phyloP scores from a whole-genome alignment of 2,888 invertebrate genomes.

The Opisthograptis luteolata region DNA sequence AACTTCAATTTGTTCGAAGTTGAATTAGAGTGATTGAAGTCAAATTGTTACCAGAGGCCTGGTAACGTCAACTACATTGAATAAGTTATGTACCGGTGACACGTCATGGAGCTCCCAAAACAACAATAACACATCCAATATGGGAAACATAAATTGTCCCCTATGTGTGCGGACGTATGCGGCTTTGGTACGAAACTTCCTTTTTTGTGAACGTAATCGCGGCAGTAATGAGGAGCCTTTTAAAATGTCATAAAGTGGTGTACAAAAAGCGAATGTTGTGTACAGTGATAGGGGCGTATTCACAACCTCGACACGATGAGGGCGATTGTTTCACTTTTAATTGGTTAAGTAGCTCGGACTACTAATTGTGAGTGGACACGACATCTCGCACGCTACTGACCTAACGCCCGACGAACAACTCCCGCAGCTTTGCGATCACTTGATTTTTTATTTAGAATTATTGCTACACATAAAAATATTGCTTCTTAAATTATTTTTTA shows the following conservation, averaged over 20 bases:
- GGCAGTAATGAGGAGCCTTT: constrained; percentile 73
- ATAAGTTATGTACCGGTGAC: constrained; percentile 69
- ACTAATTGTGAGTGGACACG: constrained; percentile 78
- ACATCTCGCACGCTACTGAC: constrained; percentile 42
- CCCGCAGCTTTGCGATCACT: not conserved
- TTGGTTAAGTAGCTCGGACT: constrained; percentile 79
- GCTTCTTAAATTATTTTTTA: too few species aligned
- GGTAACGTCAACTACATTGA: constrained; percentile 57
- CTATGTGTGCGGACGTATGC: constrained; percentile 63
- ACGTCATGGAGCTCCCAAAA: constrained; percentile 67
- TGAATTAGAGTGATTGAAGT: constrained; percentile 59
- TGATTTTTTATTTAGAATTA: not conserved
- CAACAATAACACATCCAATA: constrained; percentile 68
- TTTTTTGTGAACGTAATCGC: constrained; percentile 71
- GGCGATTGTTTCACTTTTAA: constrained; percentile 81
- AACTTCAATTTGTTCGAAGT: constrained; percentile 61
- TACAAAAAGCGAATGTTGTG: constrained; percentile 65
- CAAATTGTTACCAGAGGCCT: constrained; percentile 59
- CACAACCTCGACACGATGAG: constrained; percentile 68
- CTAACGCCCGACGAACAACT: not conserved
- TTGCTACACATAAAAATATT: too few species aligned
- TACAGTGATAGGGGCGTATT: constrained; percentile 81
- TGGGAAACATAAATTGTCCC: constrained; percentile 78
- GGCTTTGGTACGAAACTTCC: constrained; percentile 59
- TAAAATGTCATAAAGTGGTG: constrained; percentile 78